Evolutionary conservation across 2,888 invertebrate genomes (phyloP).

Genomic region (Anoplius nigerrimus): DNA sequence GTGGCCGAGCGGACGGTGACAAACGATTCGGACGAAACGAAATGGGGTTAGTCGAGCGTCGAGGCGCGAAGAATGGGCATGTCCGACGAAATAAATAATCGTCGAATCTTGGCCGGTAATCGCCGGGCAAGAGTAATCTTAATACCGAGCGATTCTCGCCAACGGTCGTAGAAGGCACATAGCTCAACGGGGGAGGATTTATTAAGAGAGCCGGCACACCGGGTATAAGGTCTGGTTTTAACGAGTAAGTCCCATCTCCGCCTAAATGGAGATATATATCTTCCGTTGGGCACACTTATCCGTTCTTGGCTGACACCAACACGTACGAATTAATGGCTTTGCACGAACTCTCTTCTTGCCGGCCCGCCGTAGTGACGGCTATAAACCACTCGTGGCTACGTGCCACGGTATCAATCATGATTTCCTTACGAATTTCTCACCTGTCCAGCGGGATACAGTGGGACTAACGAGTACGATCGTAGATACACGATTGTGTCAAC

Average conservation of each 20-base stretch:
- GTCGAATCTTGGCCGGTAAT: neutral
- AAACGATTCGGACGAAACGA: too few species aligned
- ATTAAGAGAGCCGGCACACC: slow-evolving; percentile 52
- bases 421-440: slow-evolving; percentile 17
- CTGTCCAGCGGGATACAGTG: neutral
- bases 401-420: slow-evolving; percentile 54
- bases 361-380: slow-evolving; percentile 55
- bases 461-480: neutral
- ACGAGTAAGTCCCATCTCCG: slow-evolving; percentile 69
- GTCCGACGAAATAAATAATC: slow-evolving; percentile 3
- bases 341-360: slow-evolving; percentile 58
- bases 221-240: slow-evolving; percentile 66
- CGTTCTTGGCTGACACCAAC: slow-evolving; percentile 72
- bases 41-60: too few species aligned
- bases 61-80: too few species aligned
- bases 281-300: slow-evolving; percentile 71
- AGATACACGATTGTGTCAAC: neutral
- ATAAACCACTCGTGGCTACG: slow-evolving; percentile 64
- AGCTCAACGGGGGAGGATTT: slow-evolving; percentile 48
- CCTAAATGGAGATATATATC: slow-evolving; percentile 72
- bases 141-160: neutral
- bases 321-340: slow-evolving; percentile 72
- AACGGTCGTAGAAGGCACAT: slow-evolving; percentile 9
- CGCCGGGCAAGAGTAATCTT: slow-evolving; percentile 2
- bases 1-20: too few species aligned